These are phyloP conservation scores for Lithophane ornitopus DNA, from an alignment of 2,888 invertebrate species.

Conservation along the genomic window DNA sequence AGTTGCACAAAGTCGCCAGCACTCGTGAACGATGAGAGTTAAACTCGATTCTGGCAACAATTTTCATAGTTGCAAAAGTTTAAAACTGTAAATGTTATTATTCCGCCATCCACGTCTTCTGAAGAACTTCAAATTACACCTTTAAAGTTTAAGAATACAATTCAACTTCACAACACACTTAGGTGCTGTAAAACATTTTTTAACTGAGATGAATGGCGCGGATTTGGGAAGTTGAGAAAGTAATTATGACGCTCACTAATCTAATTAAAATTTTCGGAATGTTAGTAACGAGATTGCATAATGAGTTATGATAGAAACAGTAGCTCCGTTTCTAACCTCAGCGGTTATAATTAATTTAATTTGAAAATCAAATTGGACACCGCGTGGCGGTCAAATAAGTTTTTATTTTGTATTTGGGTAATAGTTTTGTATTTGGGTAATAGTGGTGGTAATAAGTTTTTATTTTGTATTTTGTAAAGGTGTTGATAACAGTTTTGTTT, in stretches of 20 bases:
- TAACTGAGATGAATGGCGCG: constrained; percentile 71
- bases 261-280: constrained; percentile 70
- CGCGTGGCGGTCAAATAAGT: constrained; percentile 17
- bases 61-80: constrained; percentile 85
- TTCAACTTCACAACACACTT: constrained; percentile 78
- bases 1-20: constrained; percentile 58
- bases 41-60: constrained; percentile 83
- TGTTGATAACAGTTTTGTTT: not conserved
- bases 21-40: constrained; percentile 72
- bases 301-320: constrained; percentile 64
- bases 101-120: constrained; percentile 72
- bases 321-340: constrained; percentile 39
- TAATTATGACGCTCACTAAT: constrained; percentile 76
- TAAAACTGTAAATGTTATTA: constrained; percentile 81
- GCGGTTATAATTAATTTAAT: constrained; percentile 49
- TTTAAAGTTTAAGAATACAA: constrained; percentile 76
- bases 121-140: constrained; percentile 79
- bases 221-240: constrained; percentile 75
- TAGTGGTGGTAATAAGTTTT: constrained; percentile 22
- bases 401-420: no score
- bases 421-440: no score
- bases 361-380: constrained; percentile 50
- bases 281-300: constrained; percentile 65
- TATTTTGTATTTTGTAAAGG: constrained; percentile 13
- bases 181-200: constrained; percentile 73